Percentiles rank a stretch among this genome's conserved stretches.
These are phyloP conservation scores for Ctenodactylus gundi DNA, from an alignment of 2,113 vertebrate species.

Conservation along the genomic window DNA sequence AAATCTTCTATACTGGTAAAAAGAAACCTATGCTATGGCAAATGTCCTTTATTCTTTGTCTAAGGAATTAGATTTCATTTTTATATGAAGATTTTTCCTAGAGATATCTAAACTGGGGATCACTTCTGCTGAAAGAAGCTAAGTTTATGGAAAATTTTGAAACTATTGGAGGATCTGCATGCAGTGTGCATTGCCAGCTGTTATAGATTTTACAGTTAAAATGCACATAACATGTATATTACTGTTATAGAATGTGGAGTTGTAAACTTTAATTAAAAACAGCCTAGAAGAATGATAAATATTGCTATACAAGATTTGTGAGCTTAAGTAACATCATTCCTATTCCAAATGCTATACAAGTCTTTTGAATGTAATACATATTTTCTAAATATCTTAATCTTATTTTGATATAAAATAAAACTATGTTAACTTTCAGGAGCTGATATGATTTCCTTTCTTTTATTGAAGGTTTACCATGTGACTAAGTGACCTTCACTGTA, in stretches of 20 bases:
- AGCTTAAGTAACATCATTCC: not conserved
- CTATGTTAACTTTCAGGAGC: not conserved
- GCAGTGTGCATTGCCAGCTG: not conserved
- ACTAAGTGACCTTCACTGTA: slow-evolving; percentile 6
- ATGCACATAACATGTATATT: not conserved
- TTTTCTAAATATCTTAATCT: not conserved
- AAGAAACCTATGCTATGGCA: not conserved
- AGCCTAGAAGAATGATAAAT: not conserved
- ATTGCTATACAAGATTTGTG: not conserved
- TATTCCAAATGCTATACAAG: not conserved
- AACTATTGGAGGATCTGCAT: slow-evolving; percentile 48
- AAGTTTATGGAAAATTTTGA: slow-evolving; percentile 26
- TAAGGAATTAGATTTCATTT: slow-evolving; percentile 12
- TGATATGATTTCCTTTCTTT: not conserved
- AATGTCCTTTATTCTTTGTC: slow-evolving; percentile 17
- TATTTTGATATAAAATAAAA: slow-evolving; percentile 32
- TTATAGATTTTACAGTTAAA: slow-evolving; percentile 13
- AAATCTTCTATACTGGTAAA: not conserved
- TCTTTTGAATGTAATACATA: not conserved
- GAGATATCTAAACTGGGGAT: not conserved
- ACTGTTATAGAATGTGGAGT: not conserved
- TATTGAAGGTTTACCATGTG: not conserved
- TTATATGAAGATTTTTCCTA: slow-evolving; percentile 17
- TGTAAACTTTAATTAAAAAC: slow-evolving; percentile 38
- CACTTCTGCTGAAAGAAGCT: slow-evolving; percentile 14